Base-by-base conservation (phyloP, 2,113 vertebrate species). In the pig (Sus scrofa) region DNA sequence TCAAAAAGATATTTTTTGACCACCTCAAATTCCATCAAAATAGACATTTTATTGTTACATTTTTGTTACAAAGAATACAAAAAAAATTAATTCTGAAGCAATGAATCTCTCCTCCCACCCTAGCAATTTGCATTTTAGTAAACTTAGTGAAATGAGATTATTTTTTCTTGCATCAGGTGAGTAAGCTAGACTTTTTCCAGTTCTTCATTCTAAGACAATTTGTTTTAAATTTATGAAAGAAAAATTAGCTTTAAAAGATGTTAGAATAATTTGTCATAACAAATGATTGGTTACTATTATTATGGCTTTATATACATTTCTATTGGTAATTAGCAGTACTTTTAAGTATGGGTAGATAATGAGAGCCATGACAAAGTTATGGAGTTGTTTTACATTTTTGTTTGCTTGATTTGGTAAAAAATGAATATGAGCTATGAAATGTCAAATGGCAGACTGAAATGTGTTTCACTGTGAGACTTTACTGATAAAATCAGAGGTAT, bases 381-480 rank as follows among this genome's bases (percentile, higher is more conserved):
- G 44, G 16, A 18, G 15, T 30, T 79, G 32, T 44, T 77, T 83
- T 86, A 54, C 56, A 10, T 74, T 94, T 86, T 32, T 71, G 65
- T 86, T 73, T 52, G 14, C 88, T 86, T 96, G 74, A 67, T 95
- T 81, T 67, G 30, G n/a, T 93, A 70, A 83, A 32, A 92, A 96
- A 8, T 91, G n/a, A 89, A 18, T 93, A 34, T 95, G 54, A 93
- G n/a, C 52, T 93, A 19, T 15, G 34, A 96, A 96, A 79, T 94
- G 13, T 93, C 52, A 87, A n/a, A 52, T 95, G 95, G 9, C 62
- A 92, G 20, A 39, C 79, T 67, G 24, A 62, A 97, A 89, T n/a
- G 24, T 79, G 22, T 97, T 97, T 87, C 34, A 91, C n/a, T 96
- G 68, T 96, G 75, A 94, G 86, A 73, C 34, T 95, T 83, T 79